Evolutionary conservation across 2,888 invertebrate species (phyloP), one percentile per base, ranked within the genome.

Genomic region (Formica aserva): DNA sequence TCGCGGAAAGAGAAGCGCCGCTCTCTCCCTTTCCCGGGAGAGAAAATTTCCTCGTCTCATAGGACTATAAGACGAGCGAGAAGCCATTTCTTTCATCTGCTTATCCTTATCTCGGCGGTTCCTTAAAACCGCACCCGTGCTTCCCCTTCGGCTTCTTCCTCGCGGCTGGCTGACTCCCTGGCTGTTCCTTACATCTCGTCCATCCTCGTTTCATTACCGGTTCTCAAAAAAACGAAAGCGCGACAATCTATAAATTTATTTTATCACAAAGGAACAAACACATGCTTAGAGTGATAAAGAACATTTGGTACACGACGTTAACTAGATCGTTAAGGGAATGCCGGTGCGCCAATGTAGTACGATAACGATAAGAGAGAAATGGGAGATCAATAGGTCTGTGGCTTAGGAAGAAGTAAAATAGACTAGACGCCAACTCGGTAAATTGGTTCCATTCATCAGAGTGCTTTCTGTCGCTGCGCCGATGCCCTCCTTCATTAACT

Each of bases 361-460:
- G 74, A 82, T 60, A 80, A 76, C 72, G 84, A 82, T 82, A 75
- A 84, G 81, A 86, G 83, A 85, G 85, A 76, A 83, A 84, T 76
- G 77, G 85, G 74, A 75, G 83, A 84, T 82, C 55, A 76, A 76
- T 65, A 82, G 71, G 82, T 52, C 41, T 66, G 57, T 48, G 65
- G 55, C 65, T 52, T 52, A 72, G 85, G 74, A 83, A 77, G 81
- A 88, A 85, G 89, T 86, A 86, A 88, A 87, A 88, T 88, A 90
- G 86, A 89, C 87, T 87, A 89, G 91, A 88, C 90, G 92, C 87
- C 90, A 91, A 91, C 91, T 91, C 91, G 83, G 92, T 92, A 93
- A 92, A 93, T 93, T 93, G 92, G 92, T 91, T 92, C 92, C 91
- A 92, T 92, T 92, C 92, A 92, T 92, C 91, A 91, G 87, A 88